Conservation (phyloP, 2,888 invertebrate genomes). For the Drosophila falleni region DNA sequence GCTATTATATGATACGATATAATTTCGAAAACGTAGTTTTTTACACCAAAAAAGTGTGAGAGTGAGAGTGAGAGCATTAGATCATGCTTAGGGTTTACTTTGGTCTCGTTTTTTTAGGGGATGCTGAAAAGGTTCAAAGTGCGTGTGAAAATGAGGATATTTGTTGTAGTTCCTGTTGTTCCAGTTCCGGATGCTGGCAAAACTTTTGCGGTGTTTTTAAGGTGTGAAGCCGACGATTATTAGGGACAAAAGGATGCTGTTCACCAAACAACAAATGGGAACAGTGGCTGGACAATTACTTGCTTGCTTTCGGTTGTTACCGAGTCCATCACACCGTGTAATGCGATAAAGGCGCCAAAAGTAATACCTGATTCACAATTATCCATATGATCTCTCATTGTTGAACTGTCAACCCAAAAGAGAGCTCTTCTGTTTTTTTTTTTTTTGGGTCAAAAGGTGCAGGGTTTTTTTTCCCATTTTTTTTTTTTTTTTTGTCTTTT, state of each 20-base stretch:
- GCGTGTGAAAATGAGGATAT: constrained; percentile 79
- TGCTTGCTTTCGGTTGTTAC: constrained; percentile 9
- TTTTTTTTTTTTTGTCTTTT: not conserved
- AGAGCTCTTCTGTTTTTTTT: constrained; percentile 44
- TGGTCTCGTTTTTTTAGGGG: constrained; percentile 56
- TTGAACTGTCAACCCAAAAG: constrained; percentile 46
- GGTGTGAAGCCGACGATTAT: constrained; percentile 71
- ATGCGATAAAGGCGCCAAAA: constrained; percentile 73
- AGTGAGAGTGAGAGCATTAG: constrained; percentile 36
- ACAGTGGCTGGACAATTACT: constrained; percentile 50
- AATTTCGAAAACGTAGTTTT: constrained; percentile 83
- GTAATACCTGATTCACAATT: constrained; percentile 46
- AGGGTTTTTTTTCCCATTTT: constrained; percentile 13
- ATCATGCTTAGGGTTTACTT: constrained; percentile 56
- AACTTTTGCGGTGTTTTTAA: constrained; percentile 69
- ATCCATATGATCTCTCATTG: constrained; percentile 63
- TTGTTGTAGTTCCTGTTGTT: constrained; percentile 63
- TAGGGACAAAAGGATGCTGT: constrained; percentile 55
- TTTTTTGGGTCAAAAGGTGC: constrained; percentile 74
- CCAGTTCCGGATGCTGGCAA: constrained; percentile 64
- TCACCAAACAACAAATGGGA: constrained; percentile 14
- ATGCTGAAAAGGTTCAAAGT: constrained; percentile 78
- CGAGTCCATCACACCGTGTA: constrained; percentile 49
- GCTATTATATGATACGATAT: constrained; percentile 71
- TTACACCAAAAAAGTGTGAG: constrained; percentile 73